Evolutionary conservation across 2,797 vertebrate genomes (phyloP).

Genomic region (Tapirus indicus): DNA sequence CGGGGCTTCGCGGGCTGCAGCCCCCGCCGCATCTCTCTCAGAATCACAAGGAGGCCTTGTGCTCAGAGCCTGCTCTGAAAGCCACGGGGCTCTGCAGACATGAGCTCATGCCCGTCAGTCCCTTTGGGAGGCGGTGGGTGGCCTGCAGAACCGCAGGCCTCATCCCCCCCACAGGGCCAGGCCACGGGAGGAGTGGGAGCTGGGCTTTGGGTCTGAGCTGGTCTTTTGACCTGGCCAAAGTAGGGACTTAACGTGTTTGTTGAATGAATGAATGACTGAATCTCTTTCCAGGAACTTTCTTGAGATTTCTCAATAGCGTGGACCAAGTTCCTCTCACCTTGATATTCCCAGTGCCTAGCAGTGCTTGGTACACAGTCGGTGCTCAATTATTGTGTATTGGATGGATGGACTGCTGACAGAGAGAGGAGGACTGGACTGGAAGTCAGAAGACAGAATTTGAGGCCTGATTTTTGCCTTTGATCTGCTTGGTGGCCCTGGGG

Average conservation of each 20-base stretch:
- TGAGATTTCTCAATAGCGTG: not conserved
- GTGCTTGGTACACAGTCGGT: not conserved
- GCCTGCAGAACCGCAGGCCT: conserved; percentile 62
- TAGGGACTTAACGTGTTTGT: not conserved
- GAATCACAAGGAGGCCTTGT: conserved; percentile 84
- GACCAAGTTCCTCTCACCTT: not conserved
- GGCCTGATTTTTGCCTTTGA: not conserved
- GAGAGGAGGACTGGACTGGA: not conserved
- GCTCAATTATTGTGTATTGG: not conserved
- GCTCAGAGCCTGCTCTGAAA: conserved; percentile 13
- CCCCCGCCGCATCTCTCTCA: not conserved
- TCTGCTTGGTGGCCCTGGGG: not conserved
- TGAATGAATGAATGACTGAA: conserved; percentile 38
- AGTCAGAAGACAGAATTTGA: not conserved
- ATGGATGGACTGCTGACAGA: not conserved
- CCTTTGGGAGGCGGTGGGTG: conserved; percentile 79
- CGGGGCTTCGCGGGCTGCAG: conserved; percentile 25
- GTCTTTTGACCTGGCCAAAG: conserved; percentile 51
- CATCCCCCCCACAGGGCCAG: not conserved
- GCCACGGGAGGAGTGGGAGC: not conserved
- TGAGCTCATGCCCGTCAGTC: conserved; percentile 81
- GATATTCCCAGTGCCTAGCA: not conserved
- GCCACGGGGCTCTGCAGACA: conserved; percentile 70
- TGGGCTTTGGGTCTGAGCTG: not conserved
- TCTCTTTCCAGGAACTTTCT: conserved; percentile 47